Conservation (phyloP, 1,140 invertebrate genomes). For the Odontomachus brunneus region DNA sequence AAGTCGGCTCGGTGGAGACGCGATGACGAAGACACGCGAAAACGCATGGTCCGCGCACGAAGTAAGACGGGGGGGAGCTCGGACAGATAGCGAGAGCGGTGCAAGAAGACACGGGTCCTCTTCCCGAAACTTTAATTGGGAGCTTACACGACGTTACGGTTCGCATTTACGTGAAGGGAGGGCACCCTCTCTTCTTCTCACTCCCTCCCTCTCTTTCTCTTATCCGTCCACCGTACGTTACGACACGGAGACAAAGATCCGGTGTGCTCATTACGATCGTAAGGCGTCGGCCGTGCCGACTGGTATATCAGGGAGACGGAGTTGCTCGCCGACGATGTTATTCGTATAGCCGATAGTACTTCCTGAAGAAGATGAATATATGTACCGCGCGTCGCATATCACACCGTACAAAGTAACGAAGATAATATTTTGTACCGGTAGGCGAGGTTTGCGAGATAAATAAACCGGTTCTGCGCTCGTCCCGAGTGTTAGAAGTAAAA, state of each 20-base stretch:
- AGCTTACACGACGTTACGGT: conserved; percentile 69
- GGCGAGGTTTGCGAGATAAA: conserved; percentile 4
- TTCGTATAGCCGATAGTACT: conserved; percentile 28
- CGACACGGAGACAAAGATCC: conserved; percentile 50
- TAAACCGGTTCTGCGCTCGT: neutral
- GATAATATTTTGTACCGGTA: neutral
- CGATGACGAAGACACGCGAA: conserved; percentile 72
- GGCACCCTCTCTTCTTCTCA: neutral
- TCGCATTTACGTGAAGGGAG: conserved; percentile 68
- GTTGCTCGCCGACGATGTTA: conserved; percentile 41
- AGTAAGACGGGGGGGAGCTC: neutral
- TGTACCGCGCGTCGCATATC: neutral
- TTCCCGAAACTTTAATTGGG: conserved; percentile 75
- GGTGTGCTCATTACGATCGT: conserved; percentile 63
- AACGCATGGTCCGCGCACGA: conserved; percentile 47
- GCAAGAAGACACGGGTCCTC: conserved; percentile 48
- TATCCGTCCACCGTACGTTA: conserved; percentile 26
- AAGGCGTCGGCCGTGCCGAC: conserved; percentile 25
- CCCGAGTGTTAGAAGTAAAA: neutral
- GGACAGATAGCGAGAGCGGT: conserved; percentile 59
- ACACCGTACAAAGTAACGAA: conserved; percentile 21
- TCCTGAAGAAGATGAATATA: conserved; percentile 55
- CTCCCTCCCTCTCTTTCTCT: neutral
- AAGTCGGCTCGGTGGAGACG: conserved; percentile 57
- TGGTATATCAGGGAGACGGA: conserved; percentile 24